A percentile compares a stretch with the other conserved stretches of the same genome.
Evolutionary conservation across 30 jellyfish, hydroid and myxozoan species (phyloP).

Genomic region (Turritopsis rubra): DNA sequence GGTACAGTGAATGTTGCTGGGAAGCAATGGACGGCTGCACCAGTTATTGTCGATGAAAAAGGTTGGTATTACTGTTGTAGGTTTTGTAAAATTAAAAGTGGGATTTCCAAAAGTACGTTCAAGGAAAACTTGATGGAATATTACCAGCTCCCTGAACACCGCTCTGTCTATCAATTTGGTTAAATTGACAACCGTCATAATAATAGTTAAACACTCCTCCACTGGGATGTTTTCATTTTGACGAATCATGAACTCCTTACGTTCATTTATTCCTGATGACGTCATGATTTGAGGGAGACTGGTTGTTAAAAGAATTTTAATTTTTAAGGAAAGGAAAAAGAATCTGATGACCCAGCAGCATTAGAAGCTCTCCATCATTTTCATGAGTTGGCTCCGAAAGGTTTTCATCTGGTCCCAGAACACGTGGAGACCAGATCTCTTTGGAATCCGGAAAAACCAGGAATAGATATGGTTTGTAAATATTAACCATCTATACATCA

Average conservation of each 20-base stretch:
- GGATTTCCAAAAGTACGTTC: no score
- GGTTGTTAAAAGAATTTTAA: not conserved
- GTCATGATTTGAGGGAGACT: no score
- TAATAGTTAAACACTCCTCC: no score
- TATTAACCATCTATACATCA: not conserved
- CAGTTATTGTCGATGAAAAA: conserved; percentile 58
- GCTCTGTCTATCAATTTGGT: no score
- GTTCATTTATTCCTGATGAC: no score
- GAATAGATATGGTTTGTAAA: conserved; percentile 66
- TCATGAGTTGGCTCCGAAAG: conserved; percentile 69
- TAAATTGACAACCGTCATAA: no score
- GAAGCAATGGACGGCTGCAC: conserved; percentile 35
- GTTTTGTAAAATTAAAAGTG: no score
- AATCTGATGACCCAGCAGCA: conserved; percentile 92
- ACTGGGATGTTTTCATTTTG: no score
- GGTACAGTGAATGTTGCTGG: conserved; percentile 65
- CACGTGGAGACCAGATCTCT: conserved; percentile 89
- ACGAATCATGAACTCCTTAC: no score
- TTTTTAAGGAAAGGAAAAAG: conserved; percentile 66
- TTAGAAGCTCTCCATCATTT: conserved; percentile 68
- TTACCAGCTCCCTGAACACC: no score
- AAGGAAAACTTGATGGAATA: no score
- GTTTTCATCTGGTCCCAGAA: conserved; percentile 86
- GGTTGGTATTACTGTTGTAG: conserved; percentile 32
- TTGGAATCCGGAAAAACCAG: conserved; percentile 82